These are phyloP conservation scores for Bubo blakistoni DNA, from an alignment of 2,113 vertebrate genomes.

Conservation along the genomic window DNA sequence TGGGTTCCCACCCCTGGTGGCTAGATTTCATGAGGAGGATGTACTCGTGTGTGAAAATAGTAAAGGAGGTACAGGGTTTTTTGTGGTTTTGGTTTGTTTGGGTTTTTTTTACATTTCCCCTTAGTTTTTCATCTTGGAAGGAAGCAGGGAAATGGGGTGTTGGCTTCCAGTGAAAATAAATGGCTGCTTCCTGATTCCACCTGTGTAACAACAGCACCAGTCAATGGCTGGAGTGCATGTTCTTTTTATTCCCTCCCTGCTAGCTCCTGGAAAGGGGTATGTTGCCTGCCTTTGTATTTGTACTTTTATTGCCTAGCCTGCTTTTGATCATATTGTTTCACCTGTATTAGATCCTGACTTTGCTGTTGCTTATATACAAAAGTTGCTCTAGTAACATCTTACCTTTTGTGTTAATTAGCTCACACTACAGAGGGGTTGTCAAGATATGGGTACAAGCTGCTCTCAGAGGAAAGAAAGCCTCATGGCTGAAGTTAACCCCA, in stretches of 20 bases:
- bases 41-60: background rate
- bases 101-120: background rate
- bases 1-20: background rate
- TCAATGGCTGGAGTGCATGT: background rate
- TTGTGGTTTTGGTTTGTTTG: too few relatives aligned
- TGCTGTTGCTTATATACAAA: background rate
- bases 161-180: background rate
- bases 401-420: background rate
- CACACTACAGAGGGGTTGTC: background rate
- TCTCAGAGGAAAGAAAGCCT: background rate
- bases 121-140: background rate
- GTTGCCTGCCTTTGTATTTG: background rate
- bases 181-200: background rate
- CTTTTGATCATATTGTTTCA: background rate
- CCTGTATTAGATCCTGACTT: background rate
- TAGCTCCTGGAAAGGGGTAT: background rate
- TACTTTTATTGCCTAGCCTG: background rate
- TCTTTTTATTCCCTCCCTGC: background rate
- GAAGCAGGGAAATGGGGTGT: background rate
- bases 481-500: conserved; percentile 12
- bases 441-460: background rate
- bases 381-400: background rate
- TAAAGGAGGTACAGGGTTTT: background rate
- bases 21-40: background rate
- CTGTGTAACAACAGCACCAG: background rate